Evolutionary conservation across 2,888 invertebrate species (phyloP).

Genomic region (Catocala sponsa): DNA sequence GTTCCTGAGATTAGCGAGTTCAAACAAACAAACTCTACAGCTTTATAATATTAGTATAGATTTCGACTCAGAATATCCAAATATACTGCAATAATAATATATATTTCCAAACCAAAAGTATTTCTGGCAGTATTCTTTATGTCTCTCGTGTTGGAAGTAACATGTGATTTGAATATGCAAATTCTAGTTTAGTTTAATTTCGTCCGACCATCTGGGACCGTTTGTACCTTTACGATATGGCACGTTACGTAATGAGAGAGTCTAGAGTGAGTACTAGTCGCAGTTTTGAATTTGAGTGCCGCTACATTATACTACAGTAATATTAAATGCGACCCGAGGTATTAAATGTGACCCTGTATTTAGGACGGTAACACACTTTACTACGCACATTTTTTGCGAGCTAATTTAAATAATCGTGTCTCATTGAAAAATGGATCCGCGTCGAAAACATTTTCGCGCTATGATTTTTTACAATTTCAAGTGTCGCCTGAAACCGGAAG

Average conservation of each 20-base stretch:
- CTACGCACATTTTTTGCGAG: too few relatives aligned
- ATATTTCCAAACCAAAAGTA: neutral
- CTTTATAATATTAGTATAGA: too few relatives aligned
- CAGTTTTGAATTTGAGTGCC: slow-evolving; percentile 4
- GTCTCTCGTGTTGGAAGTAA: slow-evolving; percentile 30
- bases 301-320: neutral
- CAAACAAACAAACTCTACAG: too few relatives aligned
- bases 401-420: too few relatives aligned
- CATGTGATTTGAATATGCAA: slow-evolving; percentile 56
- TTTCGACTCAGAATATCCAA: too few relatives aligned
- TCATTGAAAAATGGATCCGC: too few relatives aligned
- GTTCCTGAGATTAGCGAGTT: too few relatives aligned
- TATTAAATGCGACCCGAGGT: neutral
- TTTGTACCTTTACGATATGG: slow-evolving; percentile 16
- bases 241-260: slow-evolving; percentile 18
- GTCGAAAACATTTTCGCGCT: too few relatives aligned
- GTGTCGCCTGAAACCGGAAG: too few relatives aligned
- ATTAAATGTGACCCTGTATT: neutral
- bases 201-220: slow-evolving; percentile 49
- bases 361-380: too few relatives aligned
- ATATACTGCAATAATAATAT: neutral
- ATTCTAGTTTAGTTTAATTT: slow-evolving; percentile 55
- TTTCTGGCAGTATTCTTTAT: slow-evolving; percentile 15
- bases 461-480: too few relatives aligned
- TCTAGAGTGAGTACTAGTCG: slow-evolving; percentile 7